Conservation (phyloP, 2,888 invertebrate genomes). For the Lepidocyrtoides sp. region DNA sequence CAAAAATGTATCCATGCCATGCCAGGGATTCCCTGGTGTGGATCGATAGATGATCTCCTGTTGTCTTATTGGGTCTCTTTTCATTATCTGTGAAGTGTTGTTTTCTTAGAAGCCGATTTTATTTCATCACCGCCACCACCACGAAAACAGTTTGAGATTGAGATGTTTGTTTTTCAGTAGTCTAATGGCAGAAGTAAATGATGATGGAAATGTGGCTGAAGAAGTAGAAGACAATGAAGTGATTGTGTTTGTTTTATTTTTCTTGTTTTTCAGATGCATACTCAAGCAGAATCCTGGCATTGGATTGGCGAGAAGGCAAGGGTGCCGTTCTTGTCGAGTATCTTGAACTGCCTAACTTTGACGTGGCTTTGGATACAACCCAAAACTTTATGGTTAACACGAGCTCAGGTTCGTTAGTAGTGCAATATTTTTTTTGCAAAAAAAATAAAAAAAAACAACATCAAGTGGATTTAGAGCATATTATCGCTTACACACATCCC, state of each 20-base stretch:
- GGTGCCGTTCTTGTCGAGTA: slow-evolving; percentile 84
- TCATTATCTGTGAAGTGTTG: background rate
- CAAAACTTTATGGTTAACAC: slow-evolving; percentile 83
- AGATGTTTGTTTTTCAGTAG: slow-evolving; percentile 34
- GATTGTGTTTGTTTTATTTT: background rate
- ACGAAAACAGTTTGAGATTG: background rate
- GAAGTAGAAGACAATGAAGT: background rate
- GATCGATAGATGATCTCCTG: background rate
- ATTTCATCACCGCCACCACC: background rate
- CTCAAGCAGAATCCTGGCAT: slow-evolving; percentile 82
- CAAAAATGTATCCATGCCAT: no score
- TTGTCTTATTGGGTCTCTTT: background rate
- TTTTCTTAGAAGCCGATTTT: background rate
- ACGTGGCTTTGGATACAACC: slow-evolving; percentile 84
- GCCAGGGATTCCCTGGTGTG: background rate
- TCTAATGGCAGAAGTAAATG: background rate
- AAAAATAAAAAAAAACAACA: no score
- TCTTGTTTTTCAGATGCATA: slow-evolving; percentile 82
- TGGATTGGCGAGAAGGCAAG: slow-evolving; percentile 84
- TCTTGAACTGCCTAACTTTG: slow-evolving; percentile 84
- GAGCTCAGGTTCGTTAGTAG: slow-evolving; percentile 82
- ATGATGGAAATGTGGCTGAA: background rate
- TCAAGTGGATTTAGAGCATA: background rate
- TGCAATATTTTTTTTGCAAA: no score
- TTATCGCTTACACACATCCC: background rate